A percentile compares a stretch with the other conserved stretches of the same genome.
These are phyloP conservation scores for Drosophila kurseongensis DNA, from an alignment of 1,140 invertebrate genomes.

Conservation along the genomic window DNA sequence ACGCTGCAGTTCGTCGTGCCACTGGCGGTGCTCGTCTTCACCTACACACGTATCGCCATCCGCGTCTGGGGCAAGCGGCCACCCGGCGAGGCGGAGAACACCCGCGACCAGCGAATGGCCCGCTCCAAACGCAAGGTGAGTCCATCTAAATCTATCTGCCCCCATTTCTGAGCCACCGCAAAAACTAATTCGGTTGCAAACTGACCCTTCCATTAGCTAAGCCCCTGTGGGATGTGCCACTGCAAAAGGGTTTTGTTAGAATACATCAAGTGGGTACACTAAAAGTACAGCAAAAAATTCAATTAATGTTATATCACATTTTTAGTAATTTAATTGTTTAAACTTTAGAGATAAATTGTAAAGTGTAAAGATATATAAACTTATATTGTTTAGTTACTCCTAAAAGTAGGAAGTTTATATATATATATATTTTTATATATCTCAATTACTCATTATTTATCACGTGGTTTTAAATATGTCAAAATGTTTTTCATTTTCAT, in stretches of 20 bases:
- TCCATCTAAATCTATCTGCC: not conserved
- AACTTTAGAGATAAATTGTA: too few relatives aligned
- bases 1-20: constrained; percentile 94
- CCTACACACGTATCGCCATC: constrained; percentile 93
- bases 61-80: constrained; percentile 95
- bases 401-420: too few relatives aligned
- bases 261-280: not conserved
- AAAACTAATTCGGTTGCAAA: constrained; percentile 69
- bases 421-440: too few relatives aligned
- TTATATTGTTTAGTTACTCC: too few relatives aligned
- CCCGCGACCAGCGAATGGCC: constrained; percentile 92
- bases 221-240: too few relatives aligned
- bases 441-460: too few relatives aligned
- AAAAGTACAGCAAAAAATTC: too few relatives aligned
- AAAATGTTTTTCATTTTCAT: not conserved
- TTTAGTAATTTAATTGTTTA: too few relatives aligned
- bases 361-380: too few relatives aligned
- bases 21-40: constrained; percentile 92
- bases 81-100: constrained; percentile 93
- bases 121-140: constrained; percentile 95
- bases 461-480: not conserved
- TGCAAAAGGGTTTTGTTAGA: constrained; percentile 1
- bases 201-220: constrained; percentile 36
- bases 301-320: too few relatives aligned
- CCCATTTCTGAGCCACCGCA: constrained; percentile 42